Evolutionary conservation across 2,888 invertebrate species (phyloP), one percentile per base, ranked within the genome.

Genomic region (Meteorus colon): DNA sequence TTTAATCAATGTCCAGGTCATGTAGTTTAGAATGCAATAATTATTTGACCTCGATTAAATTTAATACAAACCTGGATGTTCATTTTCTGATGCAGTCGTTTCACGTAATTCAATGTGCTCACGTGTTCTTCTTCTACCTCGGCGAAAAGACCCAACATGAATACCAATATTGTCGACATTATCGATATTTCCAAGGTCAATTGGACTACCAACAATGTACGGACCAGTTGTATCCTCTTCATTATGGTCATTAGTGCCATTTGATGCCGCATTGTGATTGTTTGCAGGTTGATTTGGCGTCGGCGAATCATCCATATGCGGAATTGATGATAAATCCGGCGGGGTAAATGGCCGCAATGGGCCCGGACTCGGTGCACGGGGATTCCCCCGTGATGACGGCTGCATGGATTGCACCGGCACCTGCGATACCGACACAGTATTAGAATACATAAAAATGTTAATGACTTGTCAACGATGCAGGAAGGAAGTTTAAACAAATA

Each of bases 231-330:
- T 19, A 55, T 55, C 55, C 76, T 83, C 77, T 19, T 80, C 78
- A 70, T 80, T 78, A 45, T 75, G 73, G 31, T 80, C 79, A 77
- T 74, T 79, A 81, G 80, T 82, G 70, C 81, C 82, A 79, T 82
- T 82, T 73, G 81, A 80, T 74, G 77, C 81, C 78, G 80, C 82
- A 81, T 81, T 84, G 79, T 84, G 78, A 78, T 78, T 74, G 62
- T 74, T 73, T 75, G 78, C 76, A 4, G 19, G 19, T 68, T 82
- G 81, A 79, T 78, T 79, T 76, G 81, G 78, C 74, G 80, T 75
- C 10, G 87, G 84, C 19, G 88, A 86, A 79, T 84, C 89, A 84
- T 89, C 89, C 88, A 89, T 89, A 81, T 89, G 89, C 19, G 89
- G 89, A 80, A 89, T 89, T 59, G 89, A 87, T 69, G 87, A 87